Percentiles rank a stretch among this genome's conserved stretches.
phyloP scores from a whole-genome alignment of 2,888 invertebrate species.

The Meteorus cinctellus region DNA sequence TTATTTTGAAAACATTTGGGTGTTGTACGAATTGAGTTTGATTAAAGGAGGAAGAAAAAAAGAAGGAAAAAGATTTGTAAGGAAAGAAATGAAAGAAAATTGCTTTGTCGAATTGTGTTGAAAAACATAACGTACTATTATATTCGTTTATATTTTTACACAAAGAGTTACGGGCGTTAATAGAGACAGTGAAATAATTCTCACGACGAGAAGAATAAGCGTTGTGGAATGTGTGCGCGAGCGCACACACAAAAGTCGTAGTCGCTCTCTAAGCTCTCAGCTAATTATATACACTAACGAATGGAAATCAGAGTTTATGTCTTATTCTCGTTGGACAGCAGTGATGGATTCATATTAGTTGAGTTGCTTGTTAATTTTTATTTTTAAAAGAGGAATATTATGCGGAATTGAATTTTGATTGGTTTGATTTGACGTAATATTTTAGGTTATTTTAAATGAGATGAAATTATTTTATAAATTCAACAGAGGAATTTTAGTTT shows the following conservation, averaged over 20 bases:
- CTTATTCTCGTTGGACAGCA: too few relatives aligned
- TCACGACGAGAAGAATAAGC: slow-evolving; percentile 38
- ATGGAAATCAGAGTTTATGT: slow-evolving; percentile 56
- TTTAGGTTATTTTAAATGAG: too few relatives aligned
- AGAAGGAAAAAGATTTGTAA: not conserved
- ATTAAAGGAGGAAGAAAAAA: not conserved
- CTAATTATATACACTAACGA: slow-evolving; percentile 61
- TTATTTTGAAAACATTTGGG: not conserved
- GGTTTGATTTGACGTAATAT: too few relatives aligned
- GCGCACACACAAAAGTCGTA: slow-evolving; percentile 23
- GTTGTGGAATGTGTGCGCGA: not conserved
- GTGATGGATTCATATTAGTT: too few relatives aligned
- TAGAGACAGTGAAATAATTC: slow-evolving; percentile 31
- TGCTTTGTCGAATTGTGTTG: not conserved
- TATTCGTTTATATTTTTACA: slow-evolving; percentile 1
- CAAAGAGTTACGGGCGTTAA: slow-evolving; percentile 33
- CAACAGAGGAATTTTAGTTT: too few relatives aligned
- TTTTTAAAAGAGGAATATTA: slow-evolving; percentile 21
- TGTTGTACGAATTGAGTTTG: not conserved
- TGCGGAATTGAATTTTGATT: slow-evolving; percentile 28
- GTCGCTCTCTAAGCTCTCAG: slow-evolving; percentile 50
- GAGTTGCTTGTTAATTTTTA: too few relatives aligned
- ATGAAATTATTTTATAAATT: too few relatives aligned
- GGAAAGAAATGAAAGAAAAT: not conserved
- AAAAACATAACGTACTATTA: slow-evolving; percentile 6